Conservation (phyloP, 2,113 vertebrate species). For the Amphiprion percula region DNA sequence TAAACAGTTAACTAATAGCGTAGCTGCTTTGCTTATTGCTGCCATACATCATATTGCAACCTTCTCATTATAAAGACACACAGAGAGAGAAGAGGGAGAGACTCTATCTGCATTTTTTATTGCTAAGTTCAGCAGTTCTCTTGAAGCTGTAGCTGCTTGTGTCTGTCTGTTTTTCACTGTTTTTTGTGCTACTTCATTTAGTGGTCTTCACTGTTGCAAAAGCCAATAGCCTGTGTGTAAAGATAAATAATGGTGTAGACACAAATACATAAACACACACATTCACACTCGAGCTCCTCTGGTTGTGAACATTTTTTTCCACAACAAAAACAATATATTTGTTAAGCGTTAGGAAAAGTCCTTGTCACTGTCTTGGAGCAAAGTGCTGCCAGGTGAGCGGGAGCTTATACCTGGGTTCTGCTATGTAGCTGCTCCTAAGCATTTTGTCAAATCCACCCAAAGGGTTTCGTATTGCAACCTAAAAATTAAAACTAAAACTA, state of each 20-base stretch:
- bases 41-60: constrained; percentile 75
- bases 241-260: constrained; percentile 46
- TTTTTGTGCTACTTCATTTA: constrained; percentile 57
- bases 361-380: constrained; percentile 3
- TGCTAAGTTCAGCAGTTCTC: constrained; percentile 72
- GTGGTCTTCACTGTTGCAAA: constrained; percentile 31
- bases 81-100: constrained; percentile 41
- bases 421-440: background rate
- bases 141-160: constrained; percentile 41
- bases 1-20: constrained; percentile 78
- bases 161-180: constrained; percentile 31
- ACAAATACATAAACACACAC: constrained; percentile 29
- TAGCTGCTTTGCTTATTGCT: constrained; percentile 76
- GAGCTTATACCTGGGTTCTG: constrained; percentile 4
- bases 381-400: background rate
- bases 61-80: constrained; percentile 75
- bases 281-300: background rate
- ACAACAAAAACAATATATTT: background rate
- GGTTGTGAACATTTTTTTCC: constrained; percentile 4
- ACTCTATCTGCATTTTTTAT: constrained; percentile 77
- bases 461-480: background rate
- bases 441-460: background rate
- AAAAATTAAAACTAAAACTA: no score
- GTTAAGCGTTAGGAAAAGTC: background rate
- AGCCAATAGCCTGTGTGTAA: constrained; percentile 40